phyloP scores from a whole-genome alignment of 2,888 invertebrate genomes.

The Drosophila acutilabella region DNA sequence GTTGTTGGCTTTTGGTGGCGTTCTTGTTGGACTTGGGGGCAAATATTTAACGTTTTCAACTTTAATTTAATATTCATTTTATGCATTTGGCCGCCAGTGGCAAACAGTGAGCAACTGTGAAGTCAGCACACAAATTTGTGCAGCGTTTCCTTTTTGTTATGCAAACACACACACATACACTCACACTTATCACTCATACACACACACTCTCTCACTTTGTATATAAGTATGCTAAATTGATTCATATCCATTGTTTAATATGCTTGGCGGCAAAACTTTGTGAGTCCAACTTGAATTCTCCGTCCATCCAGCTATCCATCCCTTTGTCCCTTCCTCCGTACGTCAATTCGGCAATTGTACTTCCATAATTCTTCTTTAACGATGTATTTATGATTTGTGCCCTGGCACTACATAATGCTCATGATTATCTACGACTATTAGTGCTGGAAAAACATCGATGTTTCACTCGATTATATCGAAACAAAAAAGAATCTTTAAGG shows the following conservation, averaged over 20 bases:
- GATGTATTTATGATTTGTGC: conserved; percentile 72
- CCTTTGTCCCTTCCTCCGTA: conserved; percentile 8
- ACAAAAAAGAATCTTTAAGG: too few relatives aligned
- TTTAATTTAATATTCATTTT: conserved; percentile 80
- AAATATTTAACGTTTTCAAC: conserved; percentile 72
- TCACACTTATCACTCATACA: not conserved
- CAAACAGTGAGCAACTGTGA: conserved; percentile 14
- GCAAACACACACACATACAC: conserved; percentile 34
- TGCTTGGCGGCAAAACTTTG: conserved; percentile 69
- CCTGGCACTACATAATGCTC: conserved; percentile 21
- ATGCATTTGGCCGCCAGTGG: conserved; percentile 74
- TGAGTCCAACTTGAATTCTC: conserved; percentile 7
- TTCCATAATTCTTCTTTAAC: conserved; percentile 70
- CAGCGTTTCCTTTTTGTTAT: conserved; percentile 70
- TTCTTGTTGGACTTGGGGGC: conserved; percentile 45
- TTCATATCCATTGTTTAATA: conserved; percentile 82
- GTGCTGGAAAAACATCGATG: too few relatives aligned
- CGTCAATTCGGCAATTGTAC: conserved; percentile 54
- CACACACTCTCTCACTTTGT: not conserved
- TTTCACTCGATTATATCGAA: too few relatives aligned
- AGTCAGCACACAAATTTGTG: conserved; percentile 71
- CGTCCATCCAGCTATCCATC: not conserved
- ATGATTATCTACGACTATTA: conserved; percentile 36
- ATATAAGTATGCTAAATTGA: conserved; percentile 67
- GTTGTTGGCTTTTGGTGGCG: conserved; percentile 14